These are phyloP conservation scores for Pollenia labialis DNA, from an alignment of 2,888 invertebrate species.

Conservation along the genomic window DNA sequence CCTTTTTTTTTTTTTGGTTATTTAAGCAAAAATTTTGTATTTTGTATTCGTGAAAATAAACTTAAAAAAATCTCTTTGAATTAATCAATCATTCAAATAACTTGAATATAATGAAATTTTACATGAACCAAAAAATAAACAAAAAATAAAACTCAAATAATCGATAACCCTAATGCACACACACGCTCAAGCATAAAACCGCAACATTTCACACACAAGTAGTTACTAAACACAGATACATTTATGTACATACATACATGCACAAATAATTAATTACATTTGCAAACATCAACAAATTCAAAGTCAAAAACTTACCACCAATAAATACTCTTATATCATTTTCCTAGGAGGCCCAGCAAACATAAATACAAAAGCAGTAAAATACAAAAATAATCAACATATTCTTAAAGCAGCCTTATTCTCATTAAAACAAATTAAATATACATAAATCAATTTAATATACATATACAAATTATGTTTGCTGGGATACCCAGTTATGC, in stretches of 20 bases:
- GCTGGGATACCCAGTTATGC: background rate
- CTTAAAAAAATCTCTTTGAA: no score
- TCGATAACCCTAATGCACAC: background rate
- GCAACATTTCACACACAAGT: background rate
- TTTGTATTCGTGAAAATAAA: no score
- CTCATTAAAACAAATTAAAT: no score
- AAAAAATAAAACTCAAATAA: slow-evolving; percentile 3
- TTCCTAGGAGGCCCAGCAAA: background rate
- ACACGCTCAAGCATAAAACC: slow-evolving; percentile 1
- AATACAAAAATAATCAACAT: no score
- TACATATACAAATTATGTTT: no score
- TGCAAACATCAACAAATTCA: slow-evolving; percentile 51
- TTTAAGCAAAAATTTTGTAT: no score
- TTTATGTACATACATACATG: background rate
- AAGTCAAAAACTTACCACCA: slow-evolving; percentile 48
- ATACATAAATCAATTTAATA: background rate
- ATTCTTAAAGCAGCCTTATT: no score
- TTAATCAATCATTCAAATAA: no score
- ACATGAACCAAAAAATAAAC: slow-evolving; percentile 21
- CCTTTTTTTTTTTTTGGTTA: no score
- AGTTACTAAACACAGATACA: no score
- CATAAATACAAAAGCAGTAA: no score
- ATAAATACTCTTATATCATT: background rate
- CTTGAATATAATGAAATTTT: background rate
- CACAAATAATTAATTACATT: slow-evolving; percentile 31